phyloP scores from a whole-genome alignment of 2,797 vertebrate genomes.

The Spondyliosoma cantharus region DNA sequence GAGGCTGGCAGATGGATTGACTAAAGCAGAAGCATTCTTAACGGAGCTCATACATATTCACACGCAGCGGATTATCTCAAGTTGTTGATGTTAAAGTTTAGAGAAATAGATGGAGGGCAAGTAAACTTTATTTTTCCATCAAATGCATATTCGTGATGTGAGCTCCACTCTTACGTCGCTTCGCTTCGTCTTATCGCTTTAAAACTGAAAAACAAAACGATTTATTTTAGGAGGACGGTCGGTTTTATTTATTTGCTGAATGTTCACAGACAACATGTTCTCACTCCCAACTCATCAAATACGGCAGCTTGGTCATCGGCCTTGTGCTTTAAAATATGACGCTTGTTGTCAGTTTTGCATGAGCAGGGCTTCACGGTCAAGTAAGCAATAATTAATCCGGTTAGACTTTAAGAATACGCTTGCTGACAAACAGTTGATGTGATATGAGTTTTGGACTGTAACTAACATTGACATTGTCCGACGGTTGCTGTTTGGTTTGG shows the following conservation, averaged over 20 bases:
- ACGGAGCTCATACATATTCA: slow-evolving; percentile 49
- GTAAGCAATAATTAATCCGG: too few species aligned
- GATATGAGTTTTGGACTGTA: too few species aligned
- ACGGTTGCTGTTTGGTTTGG: too few species aligned
- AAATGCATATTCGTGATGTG: slow-evolving; percentile 9
- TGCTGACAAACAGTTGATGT: too few species aligned
- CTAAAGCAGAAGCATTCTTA: slow-evolving; percentile 19
- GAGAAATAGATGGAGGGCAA: slow-evolving; percentile 13
- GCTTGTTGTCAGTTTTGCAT: too few species aligned
- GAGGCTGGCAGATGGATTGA: slow-evolving; percentile 43
- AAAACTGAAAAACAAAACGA: neutral
- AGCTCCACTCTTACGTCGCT: neutral
- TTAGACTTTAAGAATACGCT: too few species aligned
- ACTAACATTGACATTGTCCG: too few species aligned
- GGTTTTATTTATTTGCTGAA: neutral
- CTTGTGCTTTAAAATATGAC: too few species aligned
- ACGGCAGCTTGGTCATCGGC: too few species aligned
- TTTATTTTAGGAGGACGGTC: neutral
- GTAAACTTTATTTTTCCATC: neutral
- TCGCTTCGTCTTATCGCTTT: neutral
- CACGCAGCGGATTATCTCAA: slow-evolving; percentile 27
- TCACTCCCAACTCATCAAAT: too few species aligned
- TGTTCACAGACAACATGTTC: too few species aligned
- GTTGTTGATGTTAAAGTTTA: slow-evolving; percentile 33
- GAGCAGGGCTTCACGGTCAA: too few species aligned